Evolutionary conservation across 1,140 invertebrate genomes (phyloP), one percentile per base, ranked within the genome.

Genomic region (Calephelis virginiensis): DNA sequence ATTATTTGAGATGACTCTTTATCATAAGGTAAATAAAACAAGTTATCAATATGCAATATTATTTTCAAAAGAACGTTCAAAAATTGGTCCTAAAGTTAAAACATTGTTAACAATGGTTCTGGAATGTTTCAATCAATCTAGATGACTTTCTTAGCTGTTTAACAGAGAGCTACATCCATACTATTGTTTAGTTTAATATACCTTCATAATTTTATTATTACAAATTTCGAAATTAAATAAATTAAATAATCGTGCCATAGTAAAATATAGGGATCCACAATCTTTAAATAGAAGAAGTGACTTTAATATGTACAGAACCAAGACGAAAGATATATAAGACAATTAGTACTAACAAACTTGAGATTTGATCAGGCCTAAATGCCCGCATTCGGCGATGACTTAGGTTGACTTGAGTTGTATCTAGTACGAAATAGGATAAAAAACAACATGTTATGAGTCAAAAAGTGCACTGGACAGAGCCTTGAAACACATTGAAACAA

Each of bases 21-120:
- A 50, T 40, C 50, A 48, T 72, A 50, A 60, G 63, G 40, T 64
- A 56, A 74, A 76, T 74, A 77, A 85, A 83, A 81, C 75, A 78
- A 71, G 70, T 59, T 75, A 73, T 90, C 83, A 89, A 89, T 89
- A 90, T 87, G 86, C 83, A 89, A 89, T 90, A 90, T 88, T 90
- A 90, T 90, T 90, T 89, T 89, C 81, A 89, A 90, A 90, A 89
- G 86, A 90, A 89, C 85, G 81, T 89, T 89, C 80, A 90, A 90
- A 90, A 90, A 89, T 89, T 89, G 86, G 86, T 88, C 85, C 85
- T 88, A 89, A 90, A 84, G 68, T 89, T 89, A 89, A 90, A 89
- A 89, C 83, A 89, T 85, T 83, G 81, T 89, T 90, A 90, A 90
- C 88, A 90, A 89, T 89, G 84, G 86, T 80, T 90, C 85, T 90